Base-by-base conservation (phyloP, 2,113 vertebrate species). In the Monarcha castaneiventris region DNA sequence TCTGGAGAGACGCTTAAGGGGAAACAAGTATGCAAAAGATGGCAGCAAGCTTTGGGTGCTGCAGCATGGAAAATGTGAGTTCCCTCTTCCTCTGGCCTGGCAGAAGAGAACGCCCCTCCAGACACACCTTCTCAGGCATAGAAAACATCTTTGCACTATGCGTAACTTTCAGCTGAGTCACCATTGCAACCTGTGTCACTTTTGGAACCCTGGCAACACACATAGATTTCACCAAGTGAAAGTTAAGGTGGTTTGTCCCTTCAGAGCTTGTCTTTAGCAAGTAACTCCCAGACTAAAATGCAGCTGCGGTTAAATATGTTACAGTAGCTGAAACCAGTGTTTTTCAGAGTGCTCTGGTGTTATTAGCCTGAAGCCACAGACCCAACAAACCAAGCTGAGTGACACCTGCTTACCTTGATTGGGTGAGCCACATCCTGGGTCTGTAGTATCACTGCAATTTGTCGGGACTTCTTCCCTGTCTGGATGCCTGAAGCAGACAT, bases 11-110 rank as follows among this genome's bases (percentile, higher is more conserved):
- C 12, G n/a, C 6, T 32, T n/a, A 41, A 46, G 5, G 7, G 26
- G 16, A 75, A 66, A 71, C 3, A 61, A 61, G 13, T 2, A 20
- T 1, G 1, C 59, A 33, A 35, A n/a, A 80, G 27, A 16, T 3
- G 1, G 13, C 6, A 29, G 26, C 1, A 3, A 44, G 21, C 23
- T 77, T 71, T 4, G 3, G 27, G 46, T 37, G 30, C 71, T 73
- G 18, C 10, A 37, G 26, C 11, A 6, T 1, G 4, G 4, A 17
- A 14, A 66, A 49, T 0, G 1, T 5, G 5, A 20, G 10, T 22
- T 56, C 21, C 35, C 43, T 27, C 39, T 55, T 35, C 52, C 35
- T 55, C 35, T 46, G 32, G 14, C 19, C 49, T 72, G 19, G 62
- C 32, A 86, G 46, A 43, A 81, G 30, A 51, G 12, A 84, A 73